Conservation (phyloP, 2,888 invertebrate species). For the Alloscopus bannaensis region DNA sequence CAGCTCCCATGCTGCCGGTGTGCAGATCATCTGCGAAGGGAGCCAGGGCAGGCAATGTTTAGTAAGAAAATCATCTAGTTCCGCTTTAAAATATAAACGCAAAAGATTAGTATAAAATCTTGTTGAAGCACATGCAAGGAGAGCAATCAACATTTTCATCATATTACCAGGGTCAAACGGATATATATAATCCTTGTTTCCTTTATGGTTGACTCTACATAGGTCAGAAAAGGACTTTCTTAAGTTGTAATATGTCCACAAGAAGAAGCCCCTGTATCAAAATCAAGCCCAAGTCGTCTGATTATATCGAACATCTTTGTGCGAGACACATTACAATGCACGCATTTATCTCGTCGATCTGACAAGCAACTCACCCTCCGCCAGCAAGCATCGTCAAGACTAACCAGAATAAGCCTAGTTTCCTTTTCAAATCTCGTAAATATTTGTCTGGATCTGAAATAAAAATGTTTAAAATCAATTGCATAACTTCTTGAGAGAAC, state of each 20-base stretch:
- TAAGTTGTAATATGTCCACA: constrained; percentile 14
- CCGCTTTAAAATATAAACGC: constrained; percentile 29
- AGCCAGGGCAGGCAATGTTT: constrained; percentile 40
- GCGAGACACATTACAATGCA: not conserved
- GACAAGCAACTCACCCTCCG: constrained; percentile 17
- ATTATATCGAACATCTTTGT: too few relatives aligned
- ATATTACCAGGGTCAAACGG: constrained; percentile 63
- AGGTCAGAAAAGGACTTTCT: constrained; percentile 11
- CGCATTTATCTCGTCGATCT: too few relatives aligned
- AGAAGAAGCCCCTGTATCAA: not conserved
- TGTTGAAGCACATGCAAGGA: not conserved
- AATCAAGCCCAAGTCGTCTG: too few relatives aligned
- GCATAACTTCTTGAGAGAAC: too few relatives aligned
- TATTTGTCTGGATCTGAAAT: not conserved
- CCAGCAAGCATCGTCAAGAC: constrained; percentile 15
- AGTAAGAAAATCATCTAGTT: constrained; percentile 41
- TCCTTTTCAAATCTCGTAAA: not conserved
- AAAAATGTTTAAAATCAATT: not conserved
- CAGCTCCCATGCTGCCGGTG: constrained; percentile 52
- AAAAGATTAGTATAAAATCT: not conserved
- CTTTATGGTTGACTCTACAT: too few relatives aligned
- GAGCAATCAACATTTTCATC: not conserved
- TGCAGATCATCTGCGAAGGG: constrained; percentile 18
- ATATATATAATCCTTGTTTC: constrained; percentile 20
- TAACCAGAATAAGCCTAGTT: not conserved